Conservation (phyloP, 2,797 vertebrate genomes). For the Pseudochirops corinnae region DNA sequence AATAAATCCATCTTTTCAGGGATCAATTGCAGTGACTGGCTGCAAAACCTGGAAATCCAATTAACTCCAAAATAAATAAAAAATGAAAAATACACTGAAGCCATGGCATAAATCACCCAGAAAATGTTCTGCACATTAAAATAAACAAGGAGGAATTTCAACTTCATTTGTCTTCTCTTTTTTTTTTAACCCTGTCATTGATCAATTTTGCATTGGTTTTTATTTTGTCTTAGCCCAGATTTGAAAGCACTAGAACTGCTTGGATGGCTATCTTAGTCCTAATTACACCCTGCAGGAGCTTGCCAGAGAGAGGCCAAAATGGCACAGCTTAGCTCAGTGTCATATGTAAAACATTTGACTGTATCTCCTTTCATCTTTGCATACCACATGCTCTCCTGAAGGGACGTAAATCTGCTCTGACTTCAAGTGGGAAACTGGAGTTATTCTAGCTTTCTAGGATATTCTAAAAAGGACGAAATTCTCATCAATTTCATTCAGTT, state of each 20-base stretch:
- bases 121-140: constrained; percentile 84
- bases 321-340: constrained; percentile 75
- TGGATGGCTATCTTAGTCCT: constrained; percentile 59
- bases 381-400: constrained; percentile 69
- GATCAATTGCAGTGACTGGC: constrained; percentile 87
- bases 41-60: constrained; percentile 87
- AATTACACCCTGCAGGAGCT: constrained; percentile 66
- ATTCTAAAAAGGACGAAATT: constrained; percentile 63
- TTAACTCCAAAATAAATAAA: constrained; percentile 86
- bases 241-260: constrained; percentile 62
- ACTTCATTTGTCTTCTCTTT: constrained; percentile 84
- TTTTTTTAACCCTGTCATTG: constrained; percentile 81
- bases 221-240: constrained; percentile 68
- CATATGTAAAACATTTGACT: constrained; percentile 73
- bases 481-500: constrained; percentile 45
- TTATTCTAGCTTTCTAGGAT: constrained; percentile 59
- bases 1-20: constrained; percentile 87
- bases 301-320: constrained; percentile 64
- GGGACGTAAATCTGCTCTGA: constrained; percentile 59
- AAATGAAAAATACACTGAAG: constrained; percentile 79
- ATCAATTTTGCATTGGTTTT: constrained; percentile 81
- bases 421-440: constrained; percentile 55
- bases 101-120: constrained; percentile 81
- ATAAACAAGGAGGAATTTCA: constrained; percentile 85
- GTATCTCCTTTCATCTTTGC: constrained; percentile 63